These are phyloP conservation scores for Hypanus sabinus DNA, from an alignment of 2,113 vertebrate species.

Conservation along the genomic window DNA sequence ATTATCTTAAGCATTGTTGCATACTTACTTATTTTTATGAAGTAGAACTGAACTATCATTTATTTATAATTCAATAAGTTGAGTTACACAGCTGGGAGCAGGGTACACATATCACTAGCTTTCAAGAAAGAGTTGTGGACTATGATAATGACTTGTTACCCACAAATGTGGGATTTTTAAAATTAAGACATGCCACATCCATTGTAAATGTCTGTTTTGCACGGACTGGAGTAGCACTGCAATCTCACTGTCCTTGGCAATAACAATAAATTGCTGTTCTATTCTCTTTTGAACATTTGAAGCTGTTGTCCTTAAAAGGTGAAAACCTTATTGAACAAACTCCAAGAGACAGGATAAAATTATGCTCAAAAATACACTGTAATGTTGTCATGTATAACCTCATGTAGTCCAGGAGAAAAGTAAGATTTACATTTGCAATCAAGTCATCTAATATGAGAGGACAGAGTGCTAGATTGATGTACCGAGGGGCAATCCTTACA, in stretches of 20 bases:
- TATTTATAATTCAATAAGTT: not conserved
- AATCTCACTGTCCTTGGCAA: no score
- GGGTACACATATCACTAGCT: not conserved
- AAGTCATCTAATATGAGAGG: not conserved
- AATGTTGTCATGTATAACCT: not conserved
- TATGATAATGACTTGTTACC: no score
- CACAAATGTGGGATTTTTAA: no score
- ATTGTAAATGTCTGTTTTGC: no score
- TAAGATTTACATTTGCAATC: not conserved
- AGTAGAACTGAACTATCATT: not conserved
- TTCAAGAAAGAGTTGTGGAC: not conserved
- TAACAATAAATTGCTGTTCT: no score
- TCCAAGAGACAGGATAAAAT: not conserved
- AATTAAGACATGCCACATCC: no score
- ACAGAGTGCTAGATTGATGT: not conserved
- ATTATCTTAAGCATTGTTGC: not conserved
- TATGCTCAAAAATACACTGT: not conserved
- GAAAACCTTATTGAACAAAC: not conserved
- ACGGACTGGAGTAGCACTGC: no score
- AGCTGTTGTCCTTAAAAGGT: not conserved
- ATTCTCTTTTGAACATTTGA: not conserved
- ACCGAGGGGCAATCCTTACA: not conserved
- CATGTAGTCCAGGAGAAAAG: not conserved
- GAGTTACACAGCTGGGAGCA: not conserved
- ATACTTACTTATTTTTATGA: not conserved